Evolutionary conservation across 2,888 invertebrate species (phyloP).

Genomic region (Hirtodrosophila duncani): DNA sequence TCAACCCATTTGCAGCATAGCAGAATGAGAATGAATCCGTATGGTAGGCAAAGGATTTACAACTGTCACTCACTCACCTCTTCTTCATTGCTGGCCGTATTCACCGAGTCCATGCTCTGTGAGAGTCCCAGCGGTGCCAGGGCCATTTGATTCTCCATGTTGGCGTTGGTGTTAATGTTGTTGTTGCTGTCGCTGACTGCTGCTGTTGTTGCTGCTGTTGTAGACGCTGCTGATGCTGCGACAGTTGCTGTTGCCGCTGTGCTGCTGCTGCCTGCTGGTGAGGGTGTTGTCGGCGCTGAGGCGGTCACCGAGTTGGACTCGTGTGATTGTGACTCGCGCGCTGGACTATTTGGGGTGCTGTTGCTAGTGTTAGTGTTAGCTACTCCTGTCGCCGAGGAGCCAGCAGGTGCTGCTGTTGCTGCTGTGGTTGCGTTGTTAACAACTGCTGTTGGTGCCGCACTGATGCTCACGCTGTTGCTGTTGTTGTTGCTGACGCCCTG

Average conservation of each 20-base stretch:
- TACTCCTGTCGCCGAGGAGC: constrained; percentile 10
- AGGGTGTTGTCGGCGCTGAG: constrained; percentile 67
- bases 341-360: constrained; percentile 57
- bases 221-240: constrained; percentile 63
- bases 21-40: constrained; percentile 2
- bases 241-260: constrained; percentile 42
- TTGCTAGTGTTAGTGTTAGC: constrained; percentile 34
- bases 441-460: constrained; percentile 35
- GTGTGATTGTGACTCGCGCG: constrained; percentile 67
- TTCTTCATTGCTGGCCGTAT: constrained; percentile 96
- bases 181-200: constrained; percentile 45
- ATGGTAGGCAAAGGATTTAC: too few species aligned
- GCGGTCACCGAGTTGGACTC: constrained; percentile 62
- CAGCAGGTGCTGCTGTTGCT: constrained; percentile 33
- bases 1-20: not conserved
- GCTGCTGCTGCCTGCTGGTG: constrained; percentile 67
- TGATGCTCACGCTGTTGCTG: constrained; percentile 41
- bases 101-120: constrained; percentile 98
- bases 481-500: constrained; percentile 32
- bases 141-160: constrained; percentile 80
- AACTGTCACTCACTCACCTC: constrained; percentile 87
- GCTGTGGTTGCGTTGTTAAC: constrained; percentile 42
- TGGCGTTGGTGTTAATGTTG: constrained; percentile 66
- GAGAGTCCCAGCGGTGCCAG: constrained; percentile 88
- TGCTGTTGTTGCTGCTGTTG: constrained; percentile 57